Evolutionary conservation across 2,888 invertebrate genomes (phyloP).

Genomic region (Sussaba pulchella): DNA sequence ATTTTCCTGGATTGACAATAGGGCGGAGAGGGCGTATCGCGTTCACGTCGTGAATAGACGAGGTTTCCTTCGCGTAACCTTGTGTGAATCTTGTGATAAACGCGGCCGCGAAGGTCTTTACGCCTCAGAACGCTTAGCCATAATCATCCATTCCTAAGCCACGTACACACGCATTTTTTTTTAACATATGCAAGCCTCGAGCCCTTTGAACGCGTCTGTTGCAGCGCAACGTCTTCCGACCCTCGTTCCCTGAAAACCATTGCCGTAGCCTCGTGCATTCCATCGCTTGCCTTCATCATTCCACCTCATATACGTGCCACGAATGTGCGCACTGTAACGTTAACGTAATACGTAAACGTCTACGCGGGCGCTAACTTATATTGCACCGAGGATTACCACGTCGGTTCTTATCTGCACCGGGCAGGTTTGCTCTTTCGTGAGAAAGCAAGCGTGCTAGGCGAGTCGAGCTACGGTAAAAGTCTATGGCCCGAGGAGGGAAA

Average conservation of each 20-base stretch:
- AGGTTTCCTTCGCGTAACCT: conserved; percentile 44
- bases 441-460: conserved; percentile 40
- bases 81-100: conserved; percentile 53
- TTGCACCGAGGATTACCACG: conserved; percentile 82
- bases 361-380: conserved; percentile 80
- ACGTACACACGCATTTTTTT: conserved; percentile 39
- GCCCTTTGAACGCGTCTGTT: conserved; percentile 6
- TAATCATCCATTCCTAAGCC: conserved; percentile 53
- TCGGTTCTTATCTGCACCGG: conserved; percentile 81
- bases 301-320: conserved; percentile 41
- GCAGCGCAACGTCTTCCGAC: conserved; percentile 33
- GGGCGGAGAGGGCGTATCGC: not conserved
- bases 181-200: conserved; percentile 43
- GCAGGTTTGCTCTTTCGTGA: conserved; percentile 71
- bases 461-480: conserved; percentile 67
- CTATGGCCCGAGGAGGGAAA: conserved; percentile 34
- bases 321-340: conserved; percentile 49
- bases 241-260: conserved; percentile 3
- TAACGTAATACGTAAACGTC: conserved; percentile 80
- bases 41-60: conserved; percentile 49
- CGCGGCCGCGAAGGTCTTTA: conserved; percentile 52
- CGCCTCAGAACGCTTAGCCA: conserved; percentile 61
- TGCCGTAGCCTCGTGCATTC: conserved; percentile 32
- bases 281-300: conserved; percentile 40
- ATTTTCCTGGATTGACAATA: not conserved